These are phyloP conservation scores for Myotis davidii DNA, from an alignment of 2,113 vertebrate genomes.

Conservation along the genomic window DNA sequence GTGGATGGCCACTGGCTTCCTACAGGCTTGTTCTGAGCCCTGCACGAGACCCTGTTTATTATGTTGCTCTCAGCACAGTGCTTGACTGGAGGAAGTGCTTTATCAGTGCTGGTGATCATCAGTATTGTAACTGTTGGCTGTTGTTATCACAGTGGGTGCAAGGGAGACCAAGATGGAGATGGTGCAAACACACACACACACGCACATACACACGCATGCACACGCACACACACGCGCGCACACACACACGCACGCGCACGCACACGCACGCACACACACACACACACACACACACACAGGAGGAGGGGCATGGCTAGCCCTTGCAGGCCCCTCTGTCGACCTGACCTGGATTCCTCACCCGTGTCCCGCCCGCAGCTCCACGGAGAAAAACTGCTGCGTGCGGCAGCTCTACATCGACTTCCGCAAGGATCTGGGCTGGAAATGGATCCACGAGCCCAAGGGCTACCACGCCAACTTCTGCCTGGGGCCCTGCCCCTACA, in stretches of 20 bases:
- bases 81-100: not conserved
- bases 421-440: constrained; percentile 94
- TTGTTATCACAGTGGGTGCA: not conserved
- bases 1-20: not conserved
- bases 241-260: too few species aligned
- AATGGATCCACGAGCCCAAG: constrained; percentile 94
- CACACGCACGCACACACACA: not conserved
- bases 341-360: not conserved
- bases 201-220: not conserved
- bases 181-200: not conserved
- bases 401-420: constrained; percentile 93
- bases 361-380: constrained; percentile 59
- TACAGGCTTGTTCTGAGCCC: not conserved
- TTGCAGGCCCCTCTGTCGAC: not conserved
- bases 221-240: not conserved
- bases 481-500: constrained; percentile 94
- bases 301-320: not conserved
- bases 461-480: constrained; percentile 95
- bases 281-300: too few species aligned
- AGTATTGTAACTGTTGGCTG: not conserved
- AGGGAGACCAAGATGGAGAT: not conserved
- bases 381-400: constrained; percentile 90
- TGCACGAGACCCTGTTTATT: not conserved
- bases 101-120: not conserved
- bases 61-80: too few species aligned